Evolutionary conservation across 2,797 vertebrate genomes (phyloP), one percentile per base, ranked within the genome.

Genomic region (Coreius guichenoti): DNA sequence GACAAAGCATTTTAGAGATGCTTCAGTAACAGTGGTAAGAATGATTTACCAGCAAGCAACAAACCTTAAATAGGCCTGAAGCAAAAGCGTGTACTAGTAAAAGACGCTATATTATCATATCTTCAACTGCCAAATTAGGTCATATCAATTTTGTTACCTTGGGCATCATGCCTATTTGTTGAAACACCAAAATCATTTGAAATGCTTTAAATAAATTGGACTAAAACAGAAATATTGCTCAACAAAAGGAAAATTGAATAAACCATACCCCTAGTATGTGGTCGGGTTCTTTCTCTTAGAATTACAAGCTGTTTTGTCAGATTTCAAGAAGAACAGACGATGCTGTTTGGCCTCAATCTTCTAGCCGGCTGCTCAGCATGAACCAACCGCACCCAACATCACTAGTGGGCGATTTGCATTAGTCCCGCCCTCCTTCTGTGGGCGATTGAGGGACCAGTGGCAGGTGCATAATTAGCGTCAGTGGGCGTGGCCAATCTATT

Each of bases 1-100:
- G 85, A 81, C 65, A 82, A 86, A 77, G 72, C 80, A 49, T 63
- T 86, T 77, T 43, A 69, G 36, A 77, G 43, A 86, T 39, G 80
- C 72, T 61, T 75, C 26, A 33, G 21, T 29, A 43, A 29, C 23
- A 69, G 7, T 39, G 21, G 17, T 11, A 31, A 51, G 36, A 36
- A 61, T 29, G 67, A n/a, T 29, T 65, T 39, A 29, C 13, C 19
- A 31, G 63, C 43, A 80, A 31, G 63, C 29, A 80, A 36, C 14
- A 36, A 36, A 33, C 21, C 29, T 65, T 51, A 26, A 17, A 73
- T 7, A 61, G n/a, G 45, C 19, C 33, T 43, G 6, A 9, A 51
- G 45, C 4, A 19, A 56, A 80, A 26, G 26, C 26, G 45, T 61
- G 26, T 45, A 45, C 54, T 2, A 45, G 5, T 23, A 81, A 49